Conservation (phyloP, 2,113 vertebrate genomes). For the human (Homo sapiens) region GRCh38 chr6:167297501-167298000, state of each 20-base stretch:
- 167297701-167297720: too few relatives aligned
- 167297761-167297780: fast-evolving
- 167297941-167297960: constrained; percentile 85
- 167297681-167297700: not conserved
- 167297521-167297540: fast-evolving
- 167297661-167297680: fast-evolving
- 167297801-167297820: not conserved
- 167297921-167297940: not conserved
- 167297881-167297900: fast-evolving
- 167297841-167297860: fast-evolving
- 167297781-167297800: fast-evolving
- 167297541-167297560: fast-evolving
- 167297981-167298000: constrained; percentile 83
- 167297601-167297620: not conserved
- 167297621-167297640: not conserved
- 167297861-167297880: fast-evolving
- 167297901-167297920: fast-evolving
- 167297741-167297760: too few relatives aligned
- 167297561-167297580: fast-evolving
- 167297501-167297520: not conserved
- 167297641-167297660: not conserved
- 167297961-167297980: constrained; percentile 88
- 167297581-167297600: fast-evolving
- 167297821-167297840: fast-evolving
- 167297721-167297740: not conserved